These are phyloP conservation scores for Margarornis squamiger DNA, from an alignment of 2,797 vertebrate genomes.

Conservation along the genomic window DNA sequence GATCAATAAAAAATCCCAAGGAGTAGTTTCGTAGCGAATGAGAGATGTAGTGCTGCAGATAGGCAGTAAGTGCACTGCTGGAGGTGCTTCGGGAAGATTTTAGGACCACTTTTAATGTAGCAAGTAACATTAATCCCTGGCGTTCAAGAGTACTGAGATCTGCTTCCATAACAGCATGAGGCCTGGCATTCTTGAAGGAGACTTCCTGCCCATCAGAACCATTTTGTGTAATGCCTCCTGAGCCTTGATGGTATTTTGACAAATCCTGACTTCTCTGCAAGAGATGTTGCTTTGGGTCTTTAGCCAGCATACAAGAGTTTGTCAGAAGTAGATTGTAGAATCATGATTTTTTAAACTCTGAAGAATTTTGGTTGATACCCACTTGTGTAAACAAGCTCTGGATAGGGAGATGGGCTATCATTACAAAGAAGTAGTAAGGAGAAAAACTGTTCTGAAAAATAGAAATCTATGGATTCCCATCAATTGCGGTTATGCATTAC, in stretches of 20 bases:
- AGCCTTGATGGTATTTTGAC: background rate
- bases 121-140: background rate
- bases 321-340: background rate
- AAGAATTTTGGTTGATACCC: background rate
- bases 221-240: background rate
- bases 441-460: background rate
- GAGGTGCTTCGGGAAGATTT: background rate
- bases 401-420: background rate
- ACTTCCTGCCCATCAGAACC: background rate
- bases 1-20: background rate
- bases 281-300: background rate
- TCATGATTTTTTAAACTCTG: background rate
- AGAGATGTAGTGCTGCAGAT: background rate
- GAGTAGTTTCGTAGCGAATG: background rate
- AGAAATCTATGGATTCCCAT: background rate
- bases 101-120: background rate
- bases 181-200: background rate
- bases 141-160: background rate
- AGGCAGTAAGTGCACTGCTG: background rate
- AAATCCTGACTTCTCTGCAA: background rate
- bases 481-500: accelerated
- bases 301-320: background rate
- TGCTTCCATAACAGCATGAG: background rate
- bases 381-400: background rate
- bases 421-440: background rate